phyloP scores from a whole-genome alignment of 2,113 vertebrate genomes.

The Platichthys stellatus region DNA sequence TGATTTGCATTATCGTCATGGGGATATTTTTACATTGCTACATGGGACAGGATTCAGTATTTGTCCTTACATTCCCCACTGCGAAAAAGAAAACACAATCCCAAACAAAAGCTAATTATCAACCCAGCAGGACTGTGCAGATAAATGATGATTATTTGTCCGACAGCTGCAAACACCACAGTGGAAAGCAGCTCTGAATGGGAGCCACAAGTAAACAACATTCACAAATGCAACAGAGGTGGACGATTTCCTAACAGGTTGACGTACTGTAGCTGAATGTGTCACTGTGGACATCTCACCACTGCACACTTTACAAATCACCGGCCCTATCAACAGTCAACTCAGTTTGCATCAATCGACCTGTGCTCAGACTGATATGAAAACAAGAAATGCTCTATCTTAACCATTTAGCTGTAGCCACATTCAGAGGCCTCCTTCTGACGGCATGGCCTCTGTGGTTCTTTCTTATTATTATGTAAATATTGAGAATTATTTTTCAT shows the following conservation, averaged over 20 bases:
- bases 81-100: background rate
- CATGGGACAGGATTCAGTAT: no score
- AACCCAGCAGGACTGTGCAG: background rate
- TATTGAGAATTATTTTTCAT: no score
- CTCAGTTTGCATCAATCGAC: background rate
- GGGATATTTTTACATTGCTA: background rate
- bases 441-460: no score
- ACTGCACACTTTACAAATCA: no score
- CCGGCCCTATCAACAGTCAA: background rate
- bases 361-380: background rate
- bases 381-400: background rate
- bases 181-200: background rate
- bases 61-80: no score
- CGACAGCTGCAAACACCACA: no score
- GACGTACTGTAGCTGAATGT: background rate
- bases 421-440: no score
- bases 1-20: background rate
- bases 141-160: background rate
- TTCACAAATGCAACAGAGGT: background rate
- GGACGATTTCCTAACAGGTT: no score
- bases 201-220: background rate
- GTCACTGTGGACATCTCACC: no score
- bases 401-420: no score
- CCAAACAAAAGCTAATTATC: background rate
- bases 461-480: no score